A percentile compares a stretch with the other conserved stretches of the same genome.
Evolutionary conservation across 92 coral and sea anemone genomes (phyloP).

Genomic region (Zoanthus sociatus): DNA sequence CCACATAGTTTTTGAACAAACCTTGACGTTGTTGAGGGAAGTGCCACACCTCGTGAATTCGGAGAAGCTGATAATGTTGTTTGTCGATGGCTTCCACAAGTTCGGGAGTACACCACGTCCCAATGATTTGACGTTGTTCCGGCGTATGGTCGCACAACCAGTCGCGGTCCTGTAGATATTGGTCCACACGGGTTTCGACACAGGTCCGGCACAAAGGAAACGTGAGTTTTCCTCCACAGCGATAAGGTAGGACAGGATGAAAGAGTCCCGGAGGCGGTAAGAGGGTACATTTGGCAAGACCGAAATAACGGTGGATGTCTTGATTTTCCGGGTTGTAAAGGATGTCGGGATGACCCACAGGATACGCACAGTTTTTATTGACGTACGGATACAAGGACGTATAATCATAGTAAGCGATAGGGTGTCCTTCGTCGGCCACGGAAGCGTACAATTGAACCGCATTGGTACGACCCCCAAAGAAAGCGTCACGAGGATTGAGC

Average conservation of each 20-base stretch:
- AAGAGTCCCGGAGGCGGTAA: neutral
- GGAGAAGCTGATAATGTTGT: conserved; percentile 18
- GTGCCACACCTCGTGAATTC: conserved; percentile 43
- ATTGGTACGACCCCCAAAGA: too few species aligned
- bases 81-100: neutral
- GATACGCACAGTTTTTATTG: neutral
- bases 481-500: neutral
- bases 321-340: neutral
- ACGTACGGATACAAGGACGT: neutral
- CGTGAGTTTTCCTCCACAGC: neutral
- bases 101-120: conserved; percentile 62
- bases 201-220: neutral
- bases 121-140: conserved; percentile 35
- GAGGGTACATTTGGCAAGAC: neutral
- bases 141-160: too few species aligned
- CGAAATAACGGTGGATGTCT: neutral
- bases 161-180: too few species aligned
- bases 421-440: neutral
- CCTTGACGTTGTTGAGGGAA: neutral
- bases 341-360: neutral
- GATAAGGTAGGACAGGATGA: neutral
- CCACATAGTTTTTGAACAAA: conserved; percentile 34
- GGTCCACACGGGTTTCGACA: too few species aligned
- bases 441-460: neutral
- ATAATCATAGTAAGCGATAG: neutral